Base-by-base conservation (phyloP, 1,140 invertebrate species). In the Rhynchophorus ferrugineus region DNA sequence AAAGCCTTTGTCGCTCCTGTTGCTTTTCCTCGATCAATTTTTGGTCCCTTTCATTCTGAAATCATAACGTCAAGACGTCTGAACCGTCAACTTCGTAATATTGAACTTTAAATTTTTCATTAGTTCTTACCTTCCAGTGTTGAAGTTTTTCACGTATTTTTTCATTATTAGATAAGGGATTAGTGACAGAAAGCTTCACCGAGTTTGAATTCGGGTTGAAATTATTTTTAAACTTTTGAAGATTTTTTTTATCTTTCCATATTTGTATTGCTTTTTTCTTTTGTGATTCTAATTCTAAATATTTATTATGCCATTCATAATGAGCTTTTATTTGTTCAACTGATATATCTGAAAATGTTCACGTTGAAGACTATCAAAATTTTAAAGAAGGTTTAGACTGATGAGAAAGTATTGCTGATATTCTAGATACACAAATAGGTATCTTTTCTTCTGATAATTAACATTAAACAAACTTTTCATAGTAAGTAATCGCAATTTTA, bases 291-390 rank as follows among this genome's bases (percentile, higher is more conserved):
- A 75, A 61, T 36, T 59, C 45, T 7, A 69, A 21, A 56, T 71
- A 75, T 55, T 71, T 65, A 20, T 56, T 59, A 62, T 73, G 75
- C 74, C 74, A 76, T 56, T 71, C 58, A 24, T 63, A 57, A 54
- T 77, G 74, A 13, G 53, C 44, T 43, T 56, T 58, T 21, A 76
- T 61, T 37, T 71, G 67, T 16, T 69, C 59, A 38, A 41, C 33
- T 21, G 43, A 65, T 29, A 67, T 60, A 54, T 67, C 73, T 73
- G 49, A 17, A 63, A n/a, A n/a, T n/a, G n/a, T n/a, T n/a, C n/a
- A n/a, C n/a, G n/a, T n/a, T n/a, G n/a, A n/a, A n/a, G n/a, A n/a
- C n/a, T n/a, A n/a, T n/a, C n/a, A n/a, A n/a, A n/a, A n/a, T n/a
- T n/a, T n/a, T n/a, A n/a, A n/a, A n/a, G n/a, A n/a, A n/a, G n/a